Percentiles rank a stretch among this genome's conserved stretches.
Conservation (phyloP, 2,888 invertebrate species). For the Eledone cirrhosa region DNA sequence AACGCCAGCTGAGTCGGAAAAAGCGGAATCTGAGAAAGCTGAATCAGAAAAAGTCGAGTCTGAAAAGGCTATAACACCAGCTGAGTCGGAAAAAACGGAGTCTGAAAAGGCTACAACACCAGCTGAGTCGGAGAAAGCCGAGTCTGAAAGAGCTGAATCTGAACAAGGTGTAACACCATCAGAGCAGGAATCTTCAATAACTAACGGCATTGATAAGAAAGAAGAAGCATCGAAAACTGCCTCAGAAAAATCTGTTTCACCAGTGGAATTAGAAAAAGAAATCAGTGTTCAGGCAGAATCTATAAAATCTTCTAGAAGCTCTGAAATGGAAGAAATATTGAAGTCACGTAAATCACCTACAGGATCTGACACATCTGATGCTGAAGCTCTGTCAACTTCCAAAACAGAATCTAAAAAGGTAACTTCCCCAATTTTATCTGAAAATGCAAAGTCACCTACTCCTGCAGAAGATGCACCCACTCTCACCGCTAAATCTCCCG, state of each 20-base stretch:
- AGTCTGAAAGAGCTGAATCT: too few relatives aligned
- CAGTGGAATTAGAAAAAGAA: background rate
- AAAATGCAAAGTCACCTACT: background rate
- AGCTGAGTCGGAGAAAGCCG: background rate
- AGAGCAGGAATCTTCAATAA: background rate
- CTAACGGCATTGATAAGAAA: background rate
- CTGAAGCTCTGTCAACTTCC: background rate
- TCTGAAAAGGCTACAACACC: background rate
- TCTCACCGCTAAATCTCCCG: background rate
- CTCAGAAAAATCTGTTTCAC: background rate
- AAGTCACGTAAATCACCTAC: slow-evolving; percentile 8
- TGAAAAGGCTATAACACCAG: background rate
- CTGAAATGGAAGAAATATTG: background rate
- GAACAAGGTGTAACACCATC: too few relatives aligned
- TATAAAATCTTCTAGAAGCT: background rate
- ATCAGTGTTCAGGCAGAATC: background rate
- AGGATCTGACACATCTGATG: background rate
- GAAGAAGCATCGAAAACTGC: background rate
- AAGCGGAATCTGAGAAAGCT: background rate
- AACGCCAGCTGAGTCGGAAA: background rate
- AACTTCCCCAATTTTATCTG: background rate
- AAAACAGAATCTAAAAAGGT: background rate
- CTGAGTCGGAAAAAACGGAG: background rate
- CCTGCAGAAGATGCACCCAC: background rate
- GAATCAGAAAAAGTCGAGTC: background rate